Conservation (phyloP, 2,888 invertebrate species). For the Caenorhabditis macrosperma region DNA sequence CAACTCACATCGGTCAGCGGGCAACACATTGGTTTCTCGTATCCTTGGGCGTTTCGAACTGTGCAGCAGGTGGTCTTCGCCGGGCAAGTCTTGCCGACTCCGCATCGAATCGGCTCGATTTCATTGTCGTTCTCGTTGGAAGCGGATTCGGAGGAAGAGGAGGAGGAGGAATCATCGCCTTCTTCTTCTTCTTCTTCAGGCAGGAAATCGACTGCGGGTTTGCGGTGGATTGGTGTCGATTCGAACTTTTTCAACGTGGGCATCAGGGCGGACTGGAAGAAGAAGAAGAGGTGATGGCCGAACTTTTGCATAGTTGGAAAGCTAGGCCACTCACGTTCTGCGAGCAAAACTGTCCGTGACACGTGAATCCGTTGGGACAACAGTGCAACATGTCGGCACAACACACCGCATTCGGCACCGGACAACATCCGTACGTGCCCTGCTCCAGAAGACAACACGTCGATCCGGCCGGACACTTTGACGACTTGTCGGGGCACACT, state of each 20-base stretch:
- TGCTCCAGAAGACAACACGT: constrained; percentile 59
- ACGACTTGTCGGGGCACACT: constrained; percentile 56
- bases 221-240: constrained; percentile 61
- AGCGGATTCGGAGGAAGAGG: constrained; percentile 3
- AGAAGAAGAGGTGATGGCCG: background rate
- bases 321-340: constrained; percentile 31
- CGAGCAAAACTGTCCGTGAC: constrained; percentile 66
- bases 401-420: constrained; percentile 56
- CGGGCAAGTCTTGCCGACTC: constrained; percentile 56
- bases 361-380: constrained; percentile 66
- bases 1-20: constrained; percentile 62
- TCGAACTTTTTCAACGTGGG: constrained; percentile 61
- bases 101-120: constrained; percentile 50
- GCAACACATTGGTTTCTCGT: constrained; percentile 56
- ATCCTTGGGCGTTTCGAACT: background rate
- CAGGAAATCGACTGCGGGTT: constrained; percentile 46
- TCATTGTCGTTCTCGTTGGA: constrained; percentile 18
- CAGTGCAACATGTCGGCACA: constrained; percentile 68
- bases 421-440: constrained; percentile 62
- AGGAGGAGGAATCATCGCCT: background rate
- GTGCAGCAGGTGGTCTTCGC: constrained; percentile 64
- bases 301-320: background rate
- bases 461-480: constrained; percentile 57
- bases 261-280: constrained; percentile 33
- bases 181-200: background rate